These are phyloP conservation scores for Gonocerus acuteangulatus DNA, from an alignment of 2,888 invertebrate species.

Conservation along the genomic window DNA sequence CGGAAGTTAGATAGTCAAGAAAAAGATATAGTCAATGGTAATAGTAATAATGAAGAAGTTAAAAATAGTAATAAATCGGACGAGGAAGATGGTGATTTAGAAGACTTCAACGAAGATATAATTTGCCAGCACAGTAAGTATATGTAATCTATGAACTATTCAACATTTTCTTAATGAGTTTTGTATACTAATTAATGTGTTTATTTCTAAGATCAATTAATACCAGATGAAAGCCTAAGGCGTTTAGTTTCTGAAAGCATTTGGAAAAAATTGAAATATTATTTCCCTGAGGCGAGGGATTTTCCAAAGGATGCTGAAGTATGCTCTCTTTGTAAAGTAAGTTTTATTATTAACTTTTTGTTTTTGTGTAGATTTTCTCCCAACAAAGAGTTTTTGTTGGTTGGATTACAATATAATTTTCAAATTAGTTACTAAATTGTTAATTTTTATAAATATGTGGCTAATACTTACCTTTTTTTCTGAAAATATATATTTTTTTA, in stretches of 20 bases:
- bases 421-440: no score
- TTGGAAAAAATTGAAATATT: conserved; percentile 49
- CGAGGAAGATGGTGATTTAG: conserved; percentile 42
- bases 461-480: not conserved
- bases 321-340: conserved; percentile 41
- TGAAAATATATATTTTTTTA: no score
- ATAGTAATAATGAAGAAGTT: conserved; percentile 13
- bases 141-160: not conserved
- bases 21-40: conserved; percentile 25
- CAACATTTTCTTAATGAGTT: not conserved
- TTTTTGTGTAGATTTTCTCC: no score
- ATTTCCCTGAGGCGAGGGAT: conserved; percentile 45
- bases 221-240: conserved; percentile 37
- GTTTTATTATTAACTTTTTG: no score
- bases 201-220: conserved; percentile 4
- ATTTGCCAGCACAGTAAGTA: conserved; percentile 48
- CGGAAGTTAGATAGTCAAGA: conserved; percentile 24
- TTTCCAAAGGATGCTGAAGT: conserved; percentile 41
- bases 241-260: conserved; percentile 47
- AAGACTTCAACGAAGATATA: conserved; percentile 51
- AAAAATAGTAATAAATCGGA: conserved; percentile 34
- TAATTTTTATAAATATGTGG: no score
- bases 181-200: not conserved
- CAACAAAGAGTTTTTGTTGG: not conserved
- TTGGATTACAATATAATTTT: not conserved